Conservation (phyloP, 2,113 vertebrate genomes). For the Pachypanchax playfairii region DNA sequence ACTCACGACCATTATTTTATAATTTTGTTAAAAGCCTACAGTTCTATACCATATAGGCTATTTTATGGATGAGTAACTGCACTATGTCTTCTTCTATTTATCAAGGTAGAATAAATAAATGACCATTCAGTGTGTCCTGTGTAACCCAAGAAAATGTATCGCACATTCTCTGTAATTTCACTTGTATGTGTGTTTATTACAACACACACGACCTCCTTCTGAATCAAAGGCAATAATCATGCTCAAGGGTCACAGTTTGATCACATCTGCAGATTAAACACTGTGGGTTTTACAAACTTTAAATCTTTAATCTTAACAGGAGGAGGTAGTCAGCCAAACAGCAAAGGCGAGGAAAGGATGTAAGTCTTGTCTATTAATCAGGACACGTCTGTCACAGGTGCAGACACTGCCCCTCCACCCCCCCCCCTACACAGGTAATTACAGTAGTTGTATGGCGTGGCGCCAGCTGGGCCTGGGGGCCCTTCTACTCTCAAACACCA, state of each 20-base stretch:
- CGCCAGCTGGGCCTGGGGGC: constrained; percentile 69
- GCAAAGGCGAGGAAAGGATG: constrained; percentile 54
- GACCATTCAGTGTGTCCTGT: constrained; percentile 9
- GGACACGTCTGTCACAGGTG: constrained; percentile 70
- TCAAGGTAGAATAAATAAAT: constrained; percentile 14
- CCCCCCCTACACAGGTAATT: constrained; percentile 72
- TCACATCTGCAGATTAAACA: constrained; percentile 60
- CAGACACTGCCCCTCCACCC: constrained; percentile 44
- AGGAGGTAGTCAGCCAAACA: constrained; percentile 48
- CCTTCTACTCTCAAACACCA: constrained; percentile 64
- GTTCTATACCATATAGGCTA: not conserved
- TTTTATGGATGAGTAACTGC: constrained; percentile 4
- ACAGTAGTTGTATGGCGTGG: constrained; percentile 73
- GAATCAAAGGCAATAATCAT: constrained; percentile 35
- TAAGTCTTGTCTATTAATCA: constrained; percentile 71
- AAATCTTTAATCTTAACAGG: constrained; percentile 58
- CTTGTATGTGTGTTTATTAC: not conserved
- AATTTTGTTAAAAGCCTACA: constrained; percentile 44
- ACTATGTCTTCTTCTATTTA: constrained; percentile 11
- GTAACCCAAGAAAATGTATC: not conserved
- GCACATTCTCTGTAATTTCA: constrained; percentile 6
- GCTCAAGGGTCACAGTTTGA: constrained; percentile 38
- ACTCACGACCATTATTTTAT: constrained; percentile 35
- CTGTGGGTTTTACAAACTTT: constrained; percentile 50
- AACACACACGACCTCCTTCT: constrained; percentile 18